Evolutionary conservation across 2,797 vertebrate genomes (phyloP).

Genomic region (Bucorvus abyssinicus): DNA sequence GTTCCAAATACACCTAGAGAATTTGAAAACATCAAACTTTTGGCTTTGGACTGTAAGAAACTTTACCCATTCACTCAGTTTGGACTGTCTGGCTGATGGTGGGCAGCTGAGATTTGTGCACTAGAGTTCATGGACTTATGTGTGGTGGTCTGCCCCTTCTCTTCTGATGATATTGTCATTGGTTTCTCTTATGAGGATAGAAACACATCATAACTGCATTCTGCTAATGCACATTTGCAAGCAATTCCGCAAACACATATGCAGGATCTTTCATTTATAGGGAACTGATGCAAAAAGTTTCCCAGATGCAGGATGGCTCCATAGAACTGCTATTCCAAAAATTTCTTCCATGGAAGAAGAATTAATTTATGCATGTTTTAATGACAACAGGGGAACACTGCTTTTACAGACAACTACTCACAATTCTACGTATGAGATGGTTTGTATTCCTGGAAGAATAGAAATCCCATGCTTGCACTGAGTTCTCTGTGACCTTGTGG

Average conservation of each 20-base stretch:
- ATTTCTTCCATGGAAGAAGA: neutral
- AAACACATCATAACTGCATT: neutral
- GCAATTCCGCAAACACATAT: neutral
- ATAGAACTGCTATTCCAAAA: neutral
- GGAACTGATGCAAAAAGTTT: neutral
- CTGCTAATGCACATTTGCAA: neutral
- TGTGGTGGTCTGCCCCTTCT: neutral
- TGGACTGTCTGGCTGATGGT: neutral
- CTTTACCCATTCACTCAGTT: neutral
- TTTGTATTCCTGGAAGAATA: neutral
- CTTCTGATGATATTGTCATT: neutral
- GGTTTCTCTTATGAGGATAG: neutral
- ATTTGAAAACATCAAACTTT: neutral
- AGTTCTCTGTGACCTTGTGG: neutral
- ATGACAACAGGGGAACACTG: neutral
- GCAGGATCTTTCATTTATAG: neutral
- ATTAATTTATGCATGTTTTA: neutral
- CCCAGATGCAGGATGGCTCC: neutral
- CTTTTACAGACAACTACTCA: neutral
- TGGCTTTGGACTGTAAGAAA: neutral
- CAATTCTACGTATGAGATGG: neutral
- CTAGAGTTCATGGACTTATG: fast-evolving
- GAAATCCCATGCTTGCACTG: neutral
- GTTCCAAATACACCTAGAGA: neutral
- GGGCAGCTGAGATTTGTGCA: neutral